These are phyloP conservation scores for Linnaemya vulpina DNA, from an alignment of 2,888 invertebrate species.

Conservation along the genomic window DNA sequence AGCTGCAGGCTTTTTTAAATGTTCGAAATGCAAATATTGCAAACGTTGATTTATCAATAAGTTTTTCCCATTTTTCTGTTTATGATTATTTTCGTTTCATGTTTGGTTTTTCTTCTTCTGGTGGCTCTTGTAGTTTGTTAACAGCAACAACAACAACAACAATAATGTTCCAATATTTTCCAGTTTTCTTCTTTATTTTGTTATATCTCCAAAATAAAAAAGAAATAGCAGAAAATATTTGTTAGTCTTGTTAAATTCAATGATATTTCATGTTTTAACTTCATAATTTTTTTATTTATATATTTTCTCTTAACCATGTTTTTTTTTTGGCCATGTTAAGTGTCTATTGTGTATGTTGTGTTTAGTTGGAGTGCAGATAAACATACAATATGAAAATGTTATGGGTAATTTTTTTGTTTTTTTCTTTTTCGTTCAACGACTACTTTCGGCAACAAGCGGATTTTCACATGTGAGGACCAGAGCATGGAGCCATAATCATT, in stretches of 20 bases:
- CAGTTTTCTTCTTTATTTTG: constrained; percentile 6
- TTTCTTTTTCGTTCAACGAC: too few species aligned
- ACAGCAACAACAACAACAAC: constrained; percentile 24
- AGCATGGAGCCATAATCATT: constrained; percentile 32
- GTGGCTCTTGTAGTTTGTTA: constrained; percentile 46
- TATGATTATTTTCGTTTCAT: constrained; percentile 36
- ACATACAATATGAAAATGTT: constrained; percentile 44
- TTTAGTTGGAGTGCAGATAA: constrained; percentile 27
- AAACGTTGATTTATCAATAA: constrained; percentile 69
- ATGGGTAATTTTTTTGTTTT: constrained; percentile 16
- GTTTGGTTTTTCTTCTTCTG: constrained; percentile 3
- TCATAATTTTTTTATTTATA: constrained; percentile 40
- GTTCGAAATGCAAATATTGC: constrained; percentile 76
- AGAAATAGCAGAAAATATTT: constrained; percentile 43
- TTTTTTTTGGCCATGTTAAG: constrained; percentile 50
- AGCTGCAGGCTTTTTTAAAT: constrained; percentile 35
- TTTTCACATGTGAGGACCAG: constrained; percentile 49
- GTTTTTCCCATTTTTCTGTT: constrained; percentile 53
- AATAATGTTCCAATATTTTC: constrained; percentile 36
- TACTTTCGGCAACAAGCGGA: constrained; percentile 28
- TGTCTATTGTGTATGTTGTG: constrained; percentile 62
- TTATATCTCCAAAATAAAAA: not conserved
- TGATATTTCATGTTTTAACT: constrained; percentile 59
- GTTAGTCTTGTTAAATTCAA: constrained; percentile 60
- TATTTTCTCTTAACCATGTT: constrained; percentile 21